Evolutionary conservation across 2,113 vertebrate genomes (phyloP).

Genomic region (Aptenodytes patagonicus): DNA sequence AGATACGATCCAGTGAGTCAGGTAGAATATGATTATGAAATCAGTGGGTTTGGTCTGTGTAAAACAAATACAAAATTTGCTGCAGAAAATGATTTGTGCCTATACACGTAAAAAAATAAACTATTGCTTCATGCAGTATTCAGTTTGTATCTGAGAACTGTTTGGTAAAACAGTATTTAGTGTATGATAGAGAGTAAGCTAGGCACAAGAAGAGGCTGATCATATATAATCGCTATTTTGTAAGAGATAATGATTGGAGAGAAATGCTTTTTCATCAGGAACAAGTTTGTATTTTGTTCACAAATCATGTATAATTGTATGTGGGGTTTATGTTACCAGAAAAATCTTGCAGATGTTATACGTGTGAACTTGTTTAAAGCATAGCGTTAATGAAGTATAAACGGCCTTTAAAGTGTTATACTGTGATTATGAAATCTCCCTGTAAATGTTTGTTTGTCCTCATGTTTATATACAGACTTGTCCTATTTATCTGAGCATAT

Average conservation of each 20-base stretch:
- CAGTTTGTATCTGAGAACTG: background rate
- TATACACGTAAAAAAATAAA: background rate
- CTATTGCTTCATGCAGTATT: background rate
- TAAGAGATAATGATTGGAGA: background rate
- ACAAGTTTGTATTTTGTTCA: background rate
- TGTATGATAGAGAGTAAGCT: background rate
- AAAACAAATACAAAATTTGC: background rate
- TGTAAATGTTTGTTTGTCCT: background rate
- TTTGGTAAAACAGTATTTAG: background rate
- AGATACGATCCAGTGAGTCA: background rate
- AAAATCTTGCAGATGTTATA: background rate
- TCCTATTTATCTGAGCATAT: background rate
- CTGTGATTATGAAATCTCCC: background rate
- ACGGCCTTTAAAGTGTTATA: background rate
- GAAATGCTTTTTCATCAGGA: background rate
- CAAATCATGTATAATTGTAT: background rate
- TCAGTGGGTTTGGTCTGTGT: background rate
- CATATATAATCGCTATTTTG: background rate
- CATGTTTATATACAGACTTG: background rate
- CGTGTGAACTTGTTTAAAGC: background rate
- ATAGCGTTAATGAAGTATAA: background rate
- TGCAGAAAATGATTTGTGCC: background rate
- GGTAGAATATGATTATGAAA: background rate
- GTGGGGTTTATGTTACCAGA: background rate
- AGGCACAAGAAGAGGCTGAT: background rate